These are phyloP conservation scores for Smittia aterrima DNA, from an alignment of 2,888 invertebrate genomes.

Conservation along the genomic window DNA sequence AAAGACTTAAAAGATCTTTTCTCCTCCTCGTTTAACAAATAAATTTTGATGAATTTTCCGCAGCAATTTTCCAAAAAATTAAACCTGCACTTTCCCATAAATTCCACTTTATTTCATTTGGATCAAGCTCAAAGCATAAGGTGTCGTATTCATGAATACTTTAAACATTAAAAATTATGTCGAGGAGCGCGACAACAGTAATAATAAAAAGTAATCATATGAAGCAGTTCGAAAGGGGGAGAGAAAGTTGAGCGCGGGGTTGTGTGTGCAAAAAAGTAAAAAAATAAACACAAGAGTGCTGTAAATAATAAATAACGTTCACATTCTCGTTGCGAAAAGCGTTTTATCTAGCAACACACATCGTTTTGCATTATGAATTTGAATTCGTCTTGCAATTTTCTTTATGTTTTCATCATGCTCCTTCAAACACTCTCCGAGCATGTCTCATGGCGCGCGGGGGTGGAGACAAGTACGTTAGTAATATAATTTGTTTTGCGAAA, in stretches of 20 bases:
- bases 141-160: constrained; percentile 23
- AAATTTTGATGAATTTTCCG: not conserved
- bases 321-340: not conserved
- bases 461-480: not conserved
- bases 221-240: not conserved
- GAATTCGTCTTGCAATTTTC: constrained; percentile 4
- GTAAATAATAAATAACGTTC: constrained; percentile 7
- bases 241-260: not conserved
- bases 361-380: constrained; percentile 8
- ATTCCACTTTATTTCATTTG: constrained; percentile 3
- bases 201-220: constrained; percentile 36
- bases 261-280: too few relatives aligned
- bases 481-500: constrained; percentile 37
- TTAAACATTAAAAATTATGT: constrained; percentile 35
- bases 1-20: too few relatives aligned
- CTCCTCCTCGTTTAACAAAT: not conserved
- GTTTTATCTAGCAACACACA: constrained; percentile 6
- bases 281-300: not conserved
- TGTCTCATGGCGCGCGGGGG: not conserved
- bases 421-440: too few relatives aligned
- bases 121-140: not conserved
- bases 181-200: constrained; percentile 30
- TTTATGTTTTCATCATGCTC: not conserved
- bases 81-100: not conserved
- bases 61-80: not conserved